Base-by-base conservation (phyloP, 2,888 invertebrate species). In the Amphipoea oculea region DNA sequence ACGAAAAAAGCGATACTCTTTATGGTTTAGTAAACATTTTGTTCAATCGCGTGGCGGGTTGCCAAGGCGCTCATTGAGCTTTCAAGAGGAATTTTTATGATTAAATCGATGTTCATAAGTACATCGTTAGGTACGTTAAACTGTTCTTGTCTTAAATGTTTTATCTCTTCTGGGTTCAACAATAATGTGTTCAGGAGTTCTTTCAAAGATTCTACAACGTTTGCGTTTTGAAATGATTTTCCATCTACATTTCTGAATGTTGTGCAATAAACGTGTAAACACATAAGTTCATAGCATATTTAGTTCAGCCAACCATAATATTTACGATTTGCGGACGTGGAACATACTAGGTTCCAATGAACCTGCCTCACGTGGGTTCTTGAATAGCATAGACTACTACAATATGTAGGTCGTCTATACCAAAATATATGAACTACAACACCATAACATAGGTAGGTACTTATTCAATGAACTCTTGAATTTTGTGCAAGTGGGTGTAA, bases 1-100 rank as follows among this genome's bases (percentile, higher is more conserved):
- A 82, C 72, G 67, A 57, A 69, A 82, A 73, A 73, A 67, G 67
- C 70, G 29, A 71, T 77, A 83, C 67, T 67, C 62, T 77, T 81
- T 60, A 83, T 82, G 63, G 66, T 73, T 78, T 68, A 73, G 65
- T 88, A 88, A 87, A 88, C 78, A 84, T 71, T 82, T 86, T 68
- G 72, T 54, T 70, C 48, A 73, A 77, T 69, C 70, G 73, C 65
- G 65, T 86, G 81, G 88, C 88, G 12, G 11, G 60, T 17, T 88
- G 88, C 88, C 88, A 87, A 81, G 78, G 65, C 48, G 60, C 82
- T 78, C 78, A 85, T 73, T 87, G 67, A 82, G 78, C 75, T 78
- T 79, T 60, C 76, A 75, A 57, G 79, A 77, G 66, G 83, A 84
- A 14, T 78, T 83, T 88, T 83, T 81, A 88, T 79, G 62, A 86